These are phyloP conservation scores for Rhamphomyia laevipes DNA, from an alignment of 2,888 invertebrate genomes.

Conservation along the genomic window DNA sequence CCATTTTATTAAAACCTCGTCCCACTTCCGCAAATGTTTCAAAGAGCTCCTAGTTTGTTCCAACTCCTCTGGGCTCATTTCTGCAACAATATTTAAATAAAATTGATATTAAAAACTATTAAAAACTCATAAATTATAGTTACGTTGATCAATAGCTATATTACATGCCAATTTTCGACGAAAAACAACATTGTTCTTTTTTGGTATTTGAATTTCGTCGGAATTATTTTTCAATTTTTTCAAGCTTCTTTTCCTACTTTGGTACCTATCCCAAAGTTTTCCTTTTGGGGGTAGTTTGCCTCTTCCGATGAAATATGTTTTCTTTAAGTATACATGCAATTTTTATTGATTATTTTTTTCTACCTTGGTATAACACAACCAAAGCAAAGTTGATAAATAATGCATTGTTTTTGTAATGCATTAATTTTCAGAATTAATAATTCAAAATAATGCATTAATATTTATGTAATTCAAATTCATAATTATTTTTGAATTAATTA, in stretches of 20 bases:
- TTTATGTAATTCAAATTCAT: no score
- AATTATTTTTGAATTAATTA: no score
- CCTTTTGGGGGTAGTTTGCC: neutral
- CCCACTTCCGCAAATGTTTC: slow-evolving; percentile 1
- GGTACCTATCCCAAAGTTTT: neutral
- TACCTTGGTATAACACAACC: slow-evolving; percentile 1
- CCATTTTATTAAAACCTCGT: neutral
- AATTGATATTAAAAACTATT: no score
- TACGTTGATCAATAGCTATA: neutral
- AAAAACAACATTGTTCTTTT: neutral
- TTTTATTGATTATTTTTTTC: neutral
- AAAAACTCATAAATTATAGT: neutral
- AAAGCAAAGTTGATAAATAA: no score
- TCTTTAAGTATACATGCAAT: neutral
- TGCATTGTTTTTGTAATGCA: no score
- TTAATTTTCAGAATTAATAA: no score
- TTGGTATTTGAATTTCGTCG: neutral
- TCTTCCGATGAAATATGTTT: neutral
- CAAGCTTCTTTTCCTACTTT: neutral
- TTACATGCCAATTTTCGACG: neutral
- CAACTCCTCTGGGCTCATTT: neutral
- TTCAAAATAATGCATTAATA: no score
- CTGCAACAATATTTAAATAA: no score
- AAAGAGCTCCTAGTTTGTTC: neutral
- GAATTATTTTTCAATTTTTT: neutral